A percentile compares a stretch with the other conserved stretches of the same genome.
These are phyloP conservation scores for Polydrusus pterygomalis DNA, from an alignment of 2,888 invertebrate genomes.

Conservation along the genomic window DNA sequence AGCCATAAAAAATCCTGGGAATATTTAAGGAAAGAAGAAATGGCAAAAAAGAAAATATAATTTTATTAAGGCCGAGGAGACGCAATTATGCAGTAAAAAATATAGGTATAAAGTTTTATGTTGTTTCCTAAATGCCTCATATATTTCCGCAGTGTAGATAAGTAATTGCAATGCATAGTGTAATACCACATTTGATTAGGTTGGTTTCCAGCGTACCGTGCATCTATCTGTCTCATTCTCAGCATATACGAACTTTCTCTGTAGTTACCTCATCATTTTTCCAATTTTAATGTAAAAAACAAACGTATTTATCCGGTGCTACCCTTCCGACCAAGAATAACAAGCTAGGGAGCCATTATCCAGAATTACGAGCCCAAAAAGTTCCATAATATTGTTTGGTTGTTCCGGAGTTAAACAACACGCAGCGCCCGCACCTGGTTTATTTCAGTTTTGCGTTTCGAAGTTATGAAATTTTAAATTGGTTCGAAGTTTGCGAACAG, in stretches of 20 bases:
- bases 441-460: conserved; percentile 19
- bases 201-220: too few relatives aligned
- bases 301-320: background rate
- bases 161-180: too few relatives aligned
- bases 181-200: too few relatives aligned
- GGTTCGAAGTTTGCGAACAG: conserved; percentile 16
- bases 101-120: too few relatives aligned
- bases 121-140: too few relatives aligned
- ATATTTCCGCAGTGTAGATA: too few relatives aligned
- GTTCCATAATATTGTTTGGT: conserved; percentile 28
- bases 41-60: too few relatives aligned
- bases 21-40: too few relatives aligned
- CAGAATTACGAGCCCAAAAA: conserved; percentile 27
- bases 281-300: conserved; percentile 7
- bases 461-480: conserved; percentile 29
- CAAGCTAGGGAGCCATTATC: conserved; percentile 33
- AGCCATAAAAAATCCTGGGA: too few relatives aligned
- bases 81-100: too few relatives aligned
- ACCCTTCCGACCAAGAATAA: conserved; percentile 22
- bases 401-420: conserved; percentile 15
- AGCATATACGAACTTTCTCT: background rate
- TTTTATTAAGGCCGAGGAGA: too few relatives aligned
- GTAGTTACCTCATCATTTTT: background rate
- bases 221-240: too few relatives aligned
- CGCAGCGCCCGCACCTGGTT: conserved; percentile 18